Evolutionary conservation across 2,797 vertebrate genomes (phyloP), one percentile per base, ranked within the genome.

Genomic region (Coccyzus lansbergi): DNA sequence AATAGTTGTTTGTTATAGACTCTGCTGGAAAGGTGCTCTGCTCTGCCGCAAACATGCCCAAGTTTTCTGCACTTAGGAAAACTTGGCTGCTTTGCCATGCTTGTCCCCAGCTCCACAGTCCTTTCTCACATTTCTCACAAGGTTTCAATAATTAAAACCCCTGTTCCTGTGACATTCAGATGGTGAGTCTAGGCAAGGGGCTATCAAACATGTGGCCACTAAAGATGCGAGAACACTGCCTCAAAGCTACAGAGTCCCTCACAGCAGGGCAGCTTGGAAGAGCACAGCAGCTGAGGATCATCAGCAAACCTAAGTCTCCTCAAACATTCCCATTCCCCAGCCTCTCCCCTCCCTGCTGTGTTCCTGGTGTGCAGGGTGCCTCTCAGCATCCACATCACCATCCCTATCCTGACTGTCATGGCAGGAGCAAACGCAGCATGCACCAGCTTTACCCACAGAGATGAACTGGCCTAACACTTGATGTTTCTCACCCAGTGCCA

Each of bases 1-100:
- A 96, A 97, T 80, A 97, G 82, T 18, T 65, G 18, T 89, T 84
- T 69, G 63, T 31, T 88, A 59, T 74, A 88, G 71, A 78, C 56
- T 49, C 44, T 65, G 49, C 79, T 90, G 48, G 67, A 44, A 72
- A 92, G 79, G 26, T 34, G 65, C 90, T 62, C 68, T 70, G 84
- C 86, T 77, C 55, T 31, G 40, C 20, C 13, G 29, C 34, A 67
- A 65, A 49, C 44, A 49, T 46, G 44, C 44, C 38, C 55, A 40
- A 56, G 62, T 25, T 15, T 83, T 71, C 48, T 7, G 3, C 46
- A 52, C 17, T 18, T 7, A 7, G 9, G 36, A 51, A n/a, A n/a
- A n/a, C n/a, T n/a, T n/a, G n/a, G 21, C 40, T 36, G 58, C 26
- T 64, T 84, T 83, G 86, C 75, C 68, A 83, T 80, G n/a, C 52